Percentiles rank a stretch among this genome's conserved stretches.
Evolutionary conservation across 2,888 invertebrate species (phyloP).

Genomic region (Hoplodrina blanda): DNA sequence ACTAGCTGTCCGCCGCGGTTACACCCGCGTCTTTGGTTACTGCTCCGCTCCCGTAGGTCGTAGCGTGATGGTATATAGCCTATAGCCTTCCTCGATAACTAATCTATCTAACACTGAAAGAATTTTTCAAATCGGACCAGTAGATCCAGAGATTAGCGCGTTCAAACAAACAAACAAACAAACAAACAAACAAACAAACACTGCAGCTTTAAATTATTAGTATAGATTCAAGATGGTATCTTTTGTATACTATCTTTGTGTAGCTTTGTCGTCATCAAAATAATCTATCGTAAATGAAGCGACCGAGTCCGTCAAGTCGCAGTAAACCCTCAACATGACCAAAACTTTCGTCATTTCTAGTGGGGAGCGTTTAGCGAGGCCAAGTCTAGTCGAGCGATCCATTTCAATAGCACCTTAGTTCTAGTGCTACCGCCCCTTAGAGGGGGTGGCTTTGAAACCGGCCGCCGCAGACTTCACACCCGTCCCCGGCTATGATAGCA

Average conservation of each 20-base stretch:
- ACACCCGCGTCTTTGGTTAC: no score
- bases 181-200: no score
- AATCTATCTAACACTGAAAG: no score
- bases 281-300: constrained; percentile 19
- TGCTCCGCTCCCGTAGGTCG: no score
- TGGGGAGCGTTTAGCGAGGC: constrained; percentile 54
- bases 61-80: no score
- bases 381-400: constrained; percentile 51
- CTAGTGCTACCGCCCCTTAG: constrained; percentile 14
- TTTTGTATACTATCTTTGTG: constrained; percentile 2
- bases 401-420: constrained; percentile 59
- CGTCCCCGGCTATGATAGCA: constrained; percentile 15
- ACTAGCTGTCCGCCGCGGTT: no score
- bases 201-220: no score
- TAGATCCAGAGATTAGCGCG: no score
- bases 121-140: no score
- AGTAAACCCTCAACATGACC: constrained; percentile 51
- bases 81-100: no score
- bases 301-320: constrained; percentile 37
- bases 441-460: constrained; percentile 18
- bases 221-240: constrained; percentile 5
- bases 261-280: background rate
- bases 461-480: constrained; percentile 25
- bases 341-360: constrained; percentile 64
- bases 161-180: no score